Evolutionary conservation across 2,113 vertebrate genomes (phyloP).

Genomic region (Phyllostomus hastatus): DNA sequence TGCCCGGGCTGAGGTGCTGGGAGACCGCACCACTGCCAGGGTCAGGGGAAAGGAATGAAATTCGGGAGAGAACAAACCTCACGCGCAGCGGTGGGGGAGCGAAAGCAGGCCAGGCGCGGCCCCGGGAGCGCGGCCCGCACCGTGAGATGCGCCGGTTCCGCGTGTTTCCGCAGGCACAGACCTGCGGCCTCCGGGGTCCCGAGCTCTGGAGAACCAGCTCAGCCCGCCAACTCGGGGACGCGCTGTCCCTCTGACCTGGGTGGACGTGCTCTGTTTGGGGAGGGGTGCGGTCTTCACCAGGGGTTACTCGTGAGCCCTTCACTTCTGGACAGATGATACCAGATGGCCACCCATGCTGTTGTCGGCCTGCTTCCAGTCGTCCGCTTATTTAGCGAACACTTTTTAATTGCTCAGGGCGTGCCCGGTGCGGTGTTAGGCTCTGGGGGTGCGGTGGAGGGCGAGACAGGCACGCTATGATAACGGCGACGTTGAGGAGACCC

Average conservation of each 20-base stretch:
- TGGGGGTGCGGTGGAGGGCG: background rate
- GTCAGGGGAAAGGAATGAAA: background rate
- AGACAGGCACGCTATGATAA: accelerated
- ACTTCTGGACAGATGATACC: accelerated
- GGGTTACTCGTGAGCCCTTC: background rate
- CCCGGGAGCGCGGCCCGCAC: background rate
- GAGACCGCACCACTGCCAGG: background rate
- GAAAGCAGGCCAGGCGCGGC: accelerated
- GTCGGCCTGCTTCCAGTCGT: background rate
- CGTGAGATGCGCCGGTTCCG: background rate
- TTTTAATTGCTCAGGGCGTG: background rate
- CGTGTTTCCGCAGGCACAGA: accelerated
- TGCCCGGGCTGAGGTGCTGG: background rate
- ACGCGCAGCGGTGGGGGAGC: accelerated
- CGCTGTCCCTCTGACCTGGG: background rate
- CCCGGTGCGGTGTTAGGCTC: background rate
- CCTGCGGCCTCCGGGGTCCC: accelerated
- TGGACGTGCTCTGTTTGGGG: background rate
- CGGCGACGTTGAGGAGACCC: background rate
- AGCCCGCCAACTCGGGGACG: accelerated
- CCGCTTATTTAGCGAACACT: background rate
- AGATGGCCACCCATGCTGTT: accelerated
- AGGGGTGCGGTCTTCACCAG: accelerated
- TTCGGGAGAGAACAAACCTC: background rate
- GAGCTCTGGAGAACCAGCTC: accelerated